Base-by-base conservation (phyloP, 2,888 invertebrate genomes). In the Aphodius granarius region DNA sequence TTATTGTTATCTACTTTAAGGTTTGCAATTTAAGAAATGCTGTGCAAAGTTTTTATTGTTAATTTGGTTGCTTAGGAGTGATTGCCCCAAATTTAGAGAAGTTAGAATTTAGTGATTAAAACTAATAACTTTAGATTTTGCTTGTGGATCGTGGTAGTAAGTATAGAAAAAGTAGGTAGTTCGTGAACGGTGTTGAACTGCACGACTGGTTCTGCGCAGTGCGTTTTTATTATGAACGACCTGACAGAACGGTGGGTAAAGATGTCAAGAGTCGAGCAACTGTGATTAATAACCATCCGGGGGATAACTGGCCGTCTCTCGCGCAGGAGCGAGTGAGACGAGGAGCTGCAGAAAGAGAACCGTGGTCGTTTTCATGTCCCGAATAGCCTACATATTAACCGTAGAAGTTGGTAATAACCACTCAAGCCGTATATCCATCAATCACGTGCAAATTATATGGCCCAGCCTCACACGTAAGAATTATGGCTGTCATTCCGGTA, bases 401-500 rank as follows among this genome's bases (percentile, higher is more conserved):
- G 82, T 70, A 75, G 73, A 72, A 78, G 82, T 81, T 81, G 81
- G 83, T 85, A 85, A 85, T 85, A 85, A 86, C 84, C 85, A 83
- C 85, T 85, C 84, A 83, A 82, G 83, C 81, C 84, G 84, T 82
- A 83, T 83, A 84, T 83, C 84, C 86, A 85, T 86, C 86, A 85
- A 86, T 86, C 86, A 86, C 83, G 84, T 83, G 84, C 84, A 86
- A 86, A 86, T 86, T 85, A 85, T 83, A 85, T 83, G 82, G 83
- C 80, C 83, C 81, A 83, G 83, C 80, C 85, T 84, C 84, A 83
- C 85, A 85, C 84, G 81, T 85, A 85, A 85, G 84, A 86, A 86
- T 86, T 85, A 86, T 84, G 83, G 84, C 85, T 85, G 85, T 85
- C 85, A 84, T 85, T 85, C 84, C 81, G 83, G 84, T 85, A 85